phyloP scores from a whole-genome alignment of 2,888 invertebrate species.

The Amblyteles armatorius region DNA sequence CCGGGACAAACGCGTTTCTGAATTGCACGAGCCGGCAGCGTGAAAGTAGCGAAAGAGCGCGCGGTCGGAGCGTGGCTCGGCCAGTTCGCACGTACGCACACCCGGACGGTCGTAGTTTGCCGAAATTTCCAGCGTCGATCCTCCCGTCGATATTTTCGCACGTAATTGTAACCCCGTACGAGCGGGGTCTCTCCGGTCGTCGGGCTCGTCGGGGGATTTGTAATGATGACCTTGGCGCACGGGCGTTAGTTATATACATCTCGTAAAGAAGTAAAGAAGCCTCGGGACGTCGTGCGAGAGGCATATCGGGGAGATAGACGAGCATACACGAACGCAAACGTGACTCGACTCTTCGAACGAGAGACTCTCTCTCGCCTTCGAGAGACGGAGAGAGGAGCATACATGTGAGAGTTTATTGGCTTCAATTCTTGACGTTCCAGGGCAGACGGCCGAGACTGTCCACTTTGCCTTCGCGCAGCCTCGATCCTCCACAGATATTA shows the following conservation, averaged over 20 bases:
- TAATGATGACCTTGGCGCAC: constrained; percentile 77
- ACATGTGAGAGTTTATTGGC: constrained; percentile 64
- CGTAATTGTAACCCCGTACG: constrained; percentile 21
- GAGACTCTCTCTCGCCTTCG: constrained; percentile 19
- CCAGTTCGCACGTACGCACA: background rate
- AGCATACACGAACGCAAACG: constrained; percentile 52
- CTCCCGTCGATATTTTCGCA: constrained; percentile 29
- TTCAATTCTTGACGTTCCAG: constrained; percentile 65
- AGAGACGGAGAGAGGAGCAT: background rate
- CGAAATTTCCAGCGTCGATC: constrained; percentile 9
- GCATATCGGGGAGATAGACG: constrained; percentile 35
- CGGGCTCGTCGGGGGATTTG: constrained; percentile 63
- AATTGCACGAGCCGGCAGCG: constrained; percentile 10
- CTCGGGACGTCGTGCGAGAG: constrained; percentile 31
- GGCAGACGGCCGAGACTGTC: constrained; percentile 29
- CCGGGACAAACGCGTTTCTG: constrained; percentile 1
- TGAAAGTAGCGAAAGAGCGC: constrained; percentile 45
- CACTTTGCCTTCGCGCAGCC: background rate
- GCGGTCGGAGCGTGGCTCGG: constrained; percentile 4
- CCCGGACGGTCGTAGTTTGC: background rate
- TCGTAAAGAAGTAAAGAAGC: constrained; percentile 19
- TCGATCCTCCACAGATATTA: constrained; percentile 26
- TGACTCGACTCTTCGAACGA: constrained; percentile 62
- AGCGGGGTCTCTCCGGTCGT: background rate
- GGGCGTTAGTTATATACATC: constrained; percentile 26